These are phyloP conservation scores for Sciaenops ocellatus DNA, from an alignment of 2,797 vertebrate species.

Conservation along the genomic window DNA sequence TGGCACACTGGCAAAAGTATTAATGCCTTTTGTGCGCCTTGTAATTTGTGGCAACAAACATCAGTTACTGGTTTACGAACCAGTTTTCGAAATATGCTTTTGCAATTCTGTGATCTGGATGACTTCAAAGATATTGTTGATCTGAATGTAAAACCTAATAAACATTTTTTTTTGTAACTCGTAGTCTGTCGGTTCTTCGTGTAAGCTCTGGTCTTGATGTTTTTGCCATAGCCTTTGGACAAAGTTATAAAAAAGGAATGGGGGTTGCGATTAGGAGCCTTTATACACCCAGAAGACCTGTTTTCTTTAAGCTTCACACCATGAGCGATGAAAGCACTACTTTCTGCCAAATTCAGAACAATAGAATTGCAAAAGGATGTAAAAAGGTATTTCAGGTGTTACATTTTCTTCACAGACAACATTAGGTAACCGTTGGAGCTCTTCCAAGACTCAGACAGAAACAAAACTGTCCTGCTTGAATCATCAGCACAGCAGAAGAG, in stretches of 20 bases:
- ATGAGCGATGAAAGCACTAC: background rate
- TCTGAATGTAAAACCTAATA: constrained; percentile 1
- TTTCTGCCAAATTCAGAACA: constrained; percentile 6
- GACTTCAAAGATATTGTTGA: constrained; percentile 26
- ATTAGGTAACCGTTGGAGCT: background rate
- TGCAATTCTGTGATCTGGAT: background rate
- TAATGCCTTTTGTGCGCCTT: constrained; percentile 27
- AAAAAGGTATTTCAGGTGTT: background rate
- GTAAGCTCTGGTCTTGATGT: background rate
- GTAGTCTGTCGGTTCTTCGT: background rate
- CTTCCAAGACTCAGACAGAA: background rate
- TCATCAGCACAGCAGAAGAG: background rate
- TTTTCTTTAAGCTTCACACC: constrained; percentile 2
- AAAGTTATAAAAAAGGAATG: constrained; percentile 6
- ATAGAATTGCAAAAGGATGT: background rate
- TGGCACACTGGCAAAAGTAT: constrained; percentile 18
- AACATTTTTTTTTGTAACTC: background rate
- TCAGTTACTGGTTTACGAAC: background rate
- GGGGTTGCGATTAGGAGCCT: background rate
- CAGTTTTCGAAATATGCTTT: background rate
- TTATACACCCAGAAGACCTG: background rate
- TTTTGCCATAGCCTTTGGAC: constrained; percentile 2
- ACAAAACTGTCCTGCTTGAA: background rate
- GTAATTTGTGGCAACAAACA: constrained; percentile 42
- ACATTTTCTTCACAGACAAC: background rate